Percentiles rank a stretch among this genome's conserved stretches.
Conservation (phyloP, 2,888 invertebrate genomes). For the Rhagium mordax region DNA sequence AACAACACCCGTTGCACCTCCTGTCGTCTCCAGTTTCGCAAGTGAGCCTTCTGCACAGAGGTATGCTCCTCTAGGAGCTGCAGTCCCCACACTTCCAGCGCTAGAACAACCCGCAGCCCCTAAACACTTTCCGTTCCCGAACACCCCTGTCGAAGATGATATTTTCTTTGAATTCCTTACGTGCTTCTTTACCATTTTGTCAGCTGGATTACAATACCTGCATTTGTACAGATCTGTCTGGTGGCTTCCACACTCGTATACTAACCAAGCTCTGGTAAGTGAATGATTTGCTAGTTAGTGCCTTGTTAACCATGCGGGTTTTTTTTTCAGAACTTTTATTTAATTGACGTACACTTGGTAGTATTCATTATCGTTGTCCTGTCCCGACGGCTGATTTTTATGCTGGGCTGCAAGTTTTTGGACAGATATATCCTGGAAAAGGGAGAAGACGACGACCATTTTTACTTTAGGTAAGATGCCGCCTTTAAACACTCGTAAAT, state of each 20-base stretch:
- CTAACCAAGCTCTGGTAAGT: slow-evolving; percentile 88
- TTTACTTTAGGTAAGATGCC: slow-evolving; percentile 58
- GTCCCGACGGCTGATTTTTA: slow-evolving; percentile 83
- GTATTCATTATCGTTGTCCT: slow-evolving; percentile 88
- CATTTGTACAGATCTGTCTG: slow-evolving; percentile 96
- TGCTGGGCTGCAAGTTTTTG: slow-evolving; percentile 61
- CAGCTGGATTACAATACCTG: slow-evolving; percentile 90
- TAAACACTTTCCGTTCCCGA: slow-evolving; percentile 87
- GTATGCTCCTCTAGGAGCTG: slow-evolving; percentile 60
- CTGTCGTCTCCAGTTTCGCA: slow-evolving; percentile 59
- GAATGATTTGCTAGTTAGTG: background rate
- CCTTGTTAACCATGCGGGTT: background rate
- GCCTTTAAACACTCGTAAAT: too few species aligned
- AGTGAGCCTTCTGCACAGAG: slow-evolving; percentile 58
- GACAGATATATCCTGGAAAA: slow-evolving; percentile 57
- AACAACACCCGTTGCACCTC: slow-evolving; percentile 50
- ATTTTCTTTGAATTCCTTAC: slow-evolving; percentile 89
- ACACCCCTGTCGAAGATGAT: slow-evolving; percentile 84
- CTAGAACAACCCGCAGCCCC: slow-evolving; percentile 74
- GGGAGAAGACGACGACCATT: slow-evolving; percentile 53
- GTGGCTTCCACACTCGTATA: slow-evolving; percentile 97
- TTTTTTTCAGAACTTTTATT: slow-evolving; percentile 91
- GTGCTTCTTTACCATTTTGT: slow-evolving; percentile 84
- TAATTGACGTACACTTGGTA: slow-evolving; percentile 92
- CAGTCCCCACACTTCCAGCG: slow-evolving; percentile 62